Conservation (phyloP, 1,140 invertebrate genomes). For the Camponotus pennsylvanicus region DNA sequence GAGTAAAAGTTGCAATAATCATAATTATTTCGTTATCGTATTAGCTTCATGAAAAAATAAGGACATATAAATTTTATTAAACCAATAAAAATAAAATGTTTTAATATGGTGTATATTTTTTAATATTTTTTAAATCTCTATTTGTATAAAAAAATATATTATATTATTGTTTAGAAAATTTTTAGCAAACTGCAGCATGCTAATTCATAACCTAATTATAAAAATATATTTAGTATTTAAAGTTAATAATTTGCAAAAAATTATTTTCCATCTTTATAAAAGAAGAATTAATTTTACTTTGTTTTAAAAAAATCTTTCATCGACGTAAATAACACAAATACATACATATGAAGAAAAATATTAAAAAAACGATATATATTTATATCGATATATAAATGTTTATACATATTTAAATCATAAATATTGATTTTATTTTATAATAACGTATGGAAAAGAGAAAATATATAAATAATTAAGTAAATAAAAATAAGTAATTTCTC, state of each 20-base stretch:
- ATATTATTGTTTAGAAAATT: too few relatives aligned
- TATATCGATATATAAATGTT: not conserved
- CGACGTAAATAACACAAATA: too few relatives aligned
- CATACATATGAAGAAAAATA: too few relatives aligned
- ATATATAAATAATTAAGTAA: not conserved
- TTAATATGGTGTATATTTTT: not conserved
- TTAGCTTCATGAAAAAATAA: not conserved
- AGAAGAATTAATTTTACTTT: not conserved
- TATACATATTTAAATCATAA: not conserved
- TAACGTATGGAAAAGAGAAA: not conserved
- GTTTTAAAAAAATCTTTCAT: not conserved
- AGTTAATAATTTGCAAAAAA: not conserved
- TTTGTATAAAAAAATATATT: too few relatives aligned
- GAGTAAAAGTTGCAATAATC: not conserved
- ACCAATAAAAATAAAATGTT: not conserved
- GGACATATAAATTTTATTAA: not conserved
- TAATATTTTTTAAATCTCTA: too few relatives aligned
- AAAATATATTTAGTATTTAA: too few relatives aligned
- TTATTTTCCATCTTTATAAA: not conserved
- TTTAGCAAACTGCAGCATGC: too few relatives aligned
- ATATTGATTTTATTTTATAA: not conserved
- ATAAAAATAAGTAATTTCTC: constrained; percentile 2
- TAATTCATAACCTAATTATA: too few relatives aligned
- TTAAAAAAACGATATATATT: not conserved
- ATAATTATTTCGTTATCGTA: constrained; percentile 21